Base-by-base conservation (phyloP, 2,797 vertebrate genomes). In the Chlorospingus flavigularis region DNA sequence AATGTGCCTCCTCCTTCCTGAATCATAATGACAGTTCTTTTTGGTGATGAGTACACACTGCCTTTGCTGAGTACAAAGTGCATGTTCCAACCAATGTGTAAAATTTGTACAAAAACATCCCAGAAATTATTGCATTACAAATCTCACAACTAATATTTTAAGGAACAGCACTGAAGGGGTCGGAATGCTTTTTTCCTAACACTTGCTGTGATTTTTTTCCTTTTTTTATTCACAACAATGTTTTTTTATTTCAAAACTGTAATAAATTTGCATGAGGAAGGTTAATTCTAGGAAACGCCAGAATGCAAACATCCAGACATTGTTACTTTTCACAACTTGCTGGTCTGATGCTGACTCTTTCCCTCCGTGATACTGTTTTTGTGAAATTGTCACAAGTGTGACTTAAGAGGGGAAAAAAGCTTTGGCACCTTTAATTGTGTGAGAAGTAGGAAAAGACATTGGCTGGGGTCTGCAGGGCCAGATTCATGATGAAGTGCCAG, bases 351-450 rank as follows among this genome's bases (percentile, higher is more conserved):
- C 68, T 87, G 75, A 76, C 47, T 85, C 26, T 76, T 89, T 67
- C 39, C 18, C 40, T 90, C 68, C 11, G 9, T 31, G 45, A 33
- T 57, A 65, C 31, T 75, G 68, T 74, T 91, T 92, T 57, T 6
- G 45, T 88, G 43, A 91, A 90, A 80, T 33, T 91, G 68, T 88
- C 89, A 90, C 45, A 87, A 92, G 67, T 89, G 78, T 93, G 85
- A 80, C 72, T 94, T 77, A 7, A 25, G 85, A 85, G 48, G 24
- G 24, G 19, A 26, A 53, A 91, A 83, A 87, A 65, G 33, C 45
- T 50, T 94, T 95, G 91, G 79, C 90, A 90, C 75, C 16, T 91
- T 88, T 83, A 92, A 65, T 88, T 88, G 76, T 65, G 75, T 86
- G 87, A 73, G 55, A 94, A 86, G 37, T 31, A 87, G 63, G 77